Percentiles rank a stretch among this genome's conserved stretches.
phyloP scores from a whole-genome alignment of 2,113 vertebrate genomes.

The Bujurquina vittata region DNA sequence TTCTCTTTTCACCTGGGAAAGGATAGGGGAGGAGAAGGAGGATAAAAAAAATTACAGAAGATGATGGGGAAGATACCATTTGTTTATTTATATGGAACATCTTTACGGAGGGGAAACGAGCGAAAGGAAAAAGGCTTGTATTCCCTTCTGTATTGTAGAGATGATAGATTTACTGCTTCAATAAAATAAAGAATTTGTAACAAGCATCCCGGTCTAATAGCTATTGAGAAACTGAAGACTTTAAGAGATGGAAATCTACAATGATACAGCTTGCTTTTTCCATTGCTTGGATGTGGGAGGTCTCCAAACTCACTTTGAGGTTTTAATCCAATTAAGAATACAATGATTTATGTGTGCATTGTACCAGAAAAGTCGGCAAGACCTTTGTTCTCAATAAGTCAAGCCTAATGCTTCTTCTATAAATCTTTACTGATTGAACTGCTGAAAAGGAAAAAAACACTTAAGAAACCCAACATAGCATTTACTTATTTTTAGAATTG shows the following conservation, averaged over 20 bases:
- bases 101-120: constrained; percentile 38
- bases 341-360: constrained; percentile 60
- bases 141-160: constrained; percentile 51
- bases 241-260: constrained; percentile 69
- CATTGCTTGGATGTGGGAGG: constrained; percentile 72
- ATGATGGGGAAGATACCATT: constrained; percentile 60
- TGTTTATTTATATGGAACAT: constrained; percentile 74
- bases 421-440: constrained; percentile 50
- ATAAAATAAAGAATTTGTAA: constrained; percentile 81
- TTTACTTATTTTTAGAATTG: constrained; percentile 23
- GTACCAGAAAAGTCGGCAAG: constrained; percentile 52
- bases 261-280: constrained; percentile 48
- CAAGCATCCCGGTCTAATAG: constrained; percentile 61
- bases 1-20: constrained; percentile 74
- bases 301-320: constrained; percentile 71
- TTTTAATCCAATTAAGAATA: constrained; percentile 76
- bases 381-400: constrained; percentile 64
- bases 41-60: constrained; percentile 24
- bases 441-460: constrained; percentile 11
- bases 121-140: constrained; percentile 13
- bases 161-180: constrained; percentile 78
- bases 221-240: constrained; percentile 59
- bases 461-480: constrained; percentile 22
- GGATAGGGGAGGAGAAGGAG: not conserved
- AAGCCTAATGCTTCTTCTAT: constrained; percentile 48